Evolutionary conservation across 37 sponge, comb jelly and placozoan species (phyloP).

Genomic region (Chondrosia reniformis): DNA sequence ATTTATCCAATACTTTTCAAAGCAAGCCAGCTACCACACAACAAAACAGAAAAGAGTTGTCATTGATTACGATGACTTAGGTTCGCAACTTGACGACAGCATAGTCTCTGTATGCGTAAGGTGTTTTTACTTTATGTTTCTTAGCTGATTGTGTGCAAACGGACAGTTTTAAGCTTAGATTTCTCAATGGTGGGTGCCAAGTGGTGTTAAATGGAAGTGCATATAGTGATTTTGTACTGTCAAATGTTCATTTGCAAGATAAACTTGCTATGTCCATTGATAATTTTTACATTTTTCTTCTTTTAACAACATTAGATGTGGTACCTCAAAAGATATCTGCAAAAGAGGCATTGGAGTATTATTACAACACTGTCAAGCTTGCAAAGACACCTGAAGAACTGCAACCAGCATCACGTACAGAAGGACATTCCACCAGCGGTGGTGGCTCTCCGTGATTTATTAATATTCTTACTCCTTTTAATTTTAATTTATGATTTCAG

Average conservation of each 20-base stretch:
- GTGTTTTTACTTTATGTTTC: not conserved
- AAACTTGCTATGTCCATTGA: not conserved
- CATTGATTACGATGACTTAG: conserved; percentile 54
- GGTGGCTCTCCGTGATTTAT: too few relatives aligned
- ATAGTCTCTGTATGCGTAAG: not conserved
- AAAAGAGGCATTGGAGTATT: conserved; percentile 36
- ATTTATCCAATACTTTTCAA: conserved; percentile 49
- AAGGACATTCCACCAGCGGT: too few relatives aligned
- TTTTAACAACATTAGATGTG: conserved; percentile 30
- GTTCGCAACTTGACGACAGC: conserved; percentile 1
- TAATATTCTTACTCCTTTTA: too few relatives aligned
- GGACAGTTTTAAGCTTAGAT: conserved; percentile 25
- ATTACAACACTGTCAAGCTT: conserved; percentile 11
- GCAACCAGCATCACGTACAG: too few relatives aligned
- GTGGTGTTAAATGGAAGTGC: too few relatives aligned
- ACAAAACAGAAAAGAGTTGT: conserved; percentile 10
- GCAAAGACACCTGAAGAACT: too few relatives aligned
- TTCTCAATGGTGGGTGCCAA: conserved; percentile 42
- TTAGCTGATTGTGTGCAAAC: conserved; percentile 35
- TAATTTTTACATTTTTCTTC: not conserved
- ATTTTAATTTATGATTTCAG: too few relatives aligned
- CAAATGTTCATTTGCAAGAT: not conserved
- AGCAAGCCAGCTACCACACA: conserved; percentile 16
- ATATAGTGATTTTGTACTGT: not conserved
- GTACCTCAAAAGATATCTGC: conserved; percentile 54